Evolutionary conservation across 2,797 vertebrate species (phyloP).

Genomic region (Sebastes alutus): DNA sequence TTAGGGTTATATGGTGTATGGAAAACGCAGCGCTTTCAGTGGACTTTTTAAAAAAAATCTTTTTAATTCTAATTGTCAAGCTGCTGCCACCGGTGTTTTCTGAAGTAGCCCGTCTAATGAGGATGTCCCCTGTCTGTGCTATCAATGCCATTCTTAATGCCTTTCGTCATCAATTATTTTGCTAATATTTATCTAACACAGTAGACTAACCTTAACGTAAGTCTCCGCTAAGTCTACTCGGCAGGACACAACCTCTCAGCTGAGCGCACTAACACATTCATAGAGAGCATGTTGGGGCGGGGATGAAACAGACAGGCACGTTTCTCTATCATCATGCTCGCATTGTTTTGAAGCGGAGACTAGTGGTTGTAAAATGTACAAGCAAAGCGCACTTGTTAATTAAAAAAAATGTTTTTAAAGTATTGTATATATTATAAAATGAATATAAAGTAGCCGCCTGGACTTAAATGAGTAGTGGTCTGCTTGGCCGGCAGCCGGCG

Average conservation of each 20-base stretch:
- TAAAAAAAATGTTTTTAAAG: rapidly evolving
- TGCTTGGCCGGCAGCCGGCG: too few relatives aligned
- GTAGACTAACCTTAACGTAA: not conserved
- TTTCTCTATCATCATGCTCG: too few relatives aligned
- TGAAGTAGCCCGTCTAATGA: not conserved
- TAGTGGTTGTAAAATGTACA: too few relatives aligned
- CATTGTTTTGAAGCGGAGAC: too few relatives aligned
- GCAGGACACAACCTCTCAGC: not conserved
- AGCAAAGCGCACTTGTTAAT: too few relatives aligned
- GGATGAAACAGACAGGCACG: not conserved
- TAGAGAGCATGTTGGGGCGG: not conserved
- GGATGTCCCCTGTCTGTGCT: not conserved
- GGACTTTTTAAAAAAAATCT: not conserved
- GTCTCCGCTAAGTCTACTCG: not conserved
- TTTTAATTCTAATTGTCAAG: not conserved
- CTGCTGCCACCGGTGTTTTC: not conserved
- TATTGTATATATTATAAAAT: too few relatives aligned
- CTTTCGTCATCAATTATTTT: not conserved
- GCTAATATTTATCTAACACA: not conserved
- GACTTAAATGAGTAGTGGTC: too few relatives aligned
- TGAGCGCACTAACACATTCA: not conserved
- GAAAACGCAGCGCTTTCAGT: not conserved
- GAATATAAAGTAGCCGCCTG: too few relatives aligned
- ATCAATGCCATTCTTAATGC: not conserved
- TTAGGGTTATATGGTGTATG: not conserved